Evolutionary conservation across 2,888 invertebrate genomes (phyloP), one percentile per base, ranked within the genome.

Genomic region (Meganola albula): DNA sequence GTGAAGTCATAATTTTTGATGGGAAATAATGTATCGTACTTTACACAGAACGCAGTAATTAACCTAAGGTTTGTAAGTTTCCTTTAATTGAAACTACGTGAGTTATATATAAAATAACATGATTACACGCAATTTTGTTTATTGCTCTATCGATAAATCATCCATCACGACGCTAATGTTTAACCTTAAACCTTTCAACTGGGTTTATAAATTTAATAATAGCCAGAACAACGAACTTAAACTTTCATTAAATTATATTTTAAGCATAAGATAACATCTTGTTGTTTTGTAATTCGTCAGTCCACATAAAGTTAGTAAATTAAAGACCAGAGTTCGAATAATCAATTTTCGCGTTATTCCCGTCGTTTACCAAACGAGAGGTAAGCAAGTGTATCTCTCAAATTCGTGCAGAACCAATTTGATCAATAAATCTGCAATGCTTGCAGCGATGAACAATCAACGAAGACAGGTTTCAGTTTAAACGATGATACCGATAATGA

Each of bases 111-210:
- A n/a, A n/a, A n/a, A n/a, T n/a, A n/a, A n/a, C n/a, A n/a, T n/a
- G n/a, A n/a, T n/a, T n/a, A n/a, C n/a, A n/a, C n/a, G n/a, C n/a
- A n/a, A 60, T 54, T 44, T 59, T 49, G 51, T 59, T 53, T 53
- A 58, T 53, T 48, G 53, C 50, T 42, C 30, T 58, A 56, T 60
- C 50, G 50, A 54, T 51, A 55, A 51, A n/a, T n/a, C n/a, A n/a
- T n/a, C 48, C 46, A 46, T 45, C 56, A 44, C 34, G 42, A 34
- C 53, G 58, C 60, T 52, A 44, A 58, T 56, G 46, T 50, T 63
- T 67, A 58, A 69, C 67, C 67, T 65, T 62, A 53, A 60, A 53
- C 62, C 58, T 60, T 48, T 47, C 43, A 45, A 59, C 52, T 45
- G 41, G 34, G 31, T 52, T 60, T 53, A 50, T 53, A 48, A 45